Conservation (phyloP, 1,140 invertebrate genomes). For the Lucilia sericata region DNA sequence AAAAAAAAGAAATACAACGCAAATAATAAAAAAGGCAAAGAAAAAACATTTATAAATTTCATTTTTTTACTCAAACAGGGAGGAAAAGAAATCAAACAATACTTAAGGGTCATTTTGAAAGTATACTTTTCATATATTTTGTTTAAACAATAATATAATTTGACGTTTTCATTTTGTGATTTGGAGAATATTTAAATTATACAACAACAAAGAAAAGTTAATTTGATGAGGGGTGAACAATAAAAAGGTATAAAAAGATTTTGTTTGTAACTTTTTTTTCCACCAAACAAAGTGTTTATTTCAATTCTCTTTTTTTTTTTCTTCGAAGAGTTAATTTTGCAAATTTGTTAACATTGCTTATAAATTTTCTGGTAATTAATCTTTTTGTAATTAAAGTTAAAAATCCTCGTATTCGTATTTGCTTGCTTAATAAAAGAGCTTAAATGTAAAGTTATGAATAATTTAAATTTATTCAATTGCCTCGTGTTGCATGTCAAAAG, state of each 20-base stretch:
- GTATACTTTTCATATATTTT: not conserved
- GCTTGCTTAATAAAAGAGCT: not conserved
- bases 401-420: not conserved
- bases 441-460: conserved; percentile 38
- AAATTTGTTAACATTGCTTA: conserved; percentile 13
- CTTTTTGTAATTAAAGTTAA: conserved; percentile 40
- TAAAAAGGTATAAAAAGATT: conserved; percentile 3
- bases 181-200: conserved; percentile 21
- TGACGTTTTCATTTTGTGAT: conserved; percentile 40
- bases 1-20: not conserved
- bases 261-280: not conserved
- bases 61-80: not conserved
- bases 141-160: conserved; percentile 35
- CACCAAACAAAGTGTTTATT: not conserved
- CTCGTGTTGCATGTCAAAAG: conserved; percentile 44
- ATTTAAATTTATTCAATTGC: conserved; percentile 44
- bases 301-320: not conserved
- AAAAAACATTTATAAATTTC: not conserved
- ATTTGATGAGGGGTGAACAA: conserved; percentile 37
- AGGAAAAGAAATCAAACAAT: not conserved
- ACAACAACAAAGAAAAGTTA: not conserved
- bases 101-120: conserved; percentile 44
- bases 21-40: not conserved
- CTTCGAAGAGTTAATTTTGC: not conserved
- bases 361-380: conserved; percentile 32